These are phyloP conservation scores for Coryphaenoides rupestris DNA, from an alignment of 2,113 vertebrate species.

Conservation along the genomic window DNA sequence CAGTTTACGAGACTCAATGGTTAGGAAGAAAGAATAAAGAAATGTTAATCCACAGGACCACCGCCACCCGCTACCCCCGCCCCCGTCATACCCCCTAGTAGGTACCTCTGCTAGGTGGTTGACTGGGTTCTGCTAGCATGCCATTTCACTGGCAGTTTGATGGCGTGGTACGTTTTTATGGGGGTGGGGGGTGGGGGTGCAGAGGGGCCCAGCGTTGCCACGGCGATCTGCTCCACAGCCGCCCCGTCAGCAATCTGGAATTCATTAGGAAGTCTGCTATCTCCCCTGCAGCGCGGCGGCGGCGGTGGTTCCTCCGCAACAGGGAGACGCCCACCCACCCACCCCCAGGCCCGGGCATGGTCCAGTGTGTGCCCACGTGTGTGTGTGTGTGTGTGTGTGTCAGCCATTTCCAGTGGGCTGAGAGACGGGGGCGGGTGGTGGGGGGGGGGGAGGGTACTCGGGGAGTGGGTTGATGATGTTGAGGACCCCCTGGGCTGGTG, in stretches of 20 bases:
- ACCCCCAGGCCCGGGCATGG: conserved; percentile 50
- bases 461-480: too few relatives aligned
- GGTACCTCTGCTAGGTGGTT: conserved; percentile 50
- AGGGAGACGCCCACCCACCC: conserved; percentile 64
- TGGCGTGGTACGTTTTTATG: conserved; percentile 59
- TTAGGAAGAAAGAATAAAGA: conserved; percentile 38
- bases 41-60: too few relatives aligned
- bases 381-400: conserved; percentile 67
- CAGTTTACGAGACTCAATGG: conserved; percentile 30
- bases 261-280: conserved; percentile 83
- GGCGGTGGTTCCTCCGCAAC: conserved; percentile 75
- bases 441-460: too few relatives aligned
- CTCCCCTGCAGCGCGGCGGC: conserved; percentile 69
- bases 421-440: conserved; percentile 51
- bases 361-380: conserved; percentile 25
- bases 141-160: conserved; percentile 57
- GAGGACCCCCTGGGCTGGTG: conserved; percentile 43
- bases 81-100: conserved; percentile 39
- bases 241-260: conserved; percentile 82
- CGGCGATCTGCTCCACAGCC: conserved; percentile 63
- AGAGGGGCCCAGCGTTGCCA: conserved; percentile 55
- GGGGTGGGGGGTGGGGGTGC: conserved; percentile 4
- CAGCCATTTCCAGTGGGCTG: conserved; percentile 80
- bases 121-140: conserved; percentile 63
- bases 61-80: conserved; percentile 8